Conservation (phyloP, 2,888 invertebrate genomes). For the Chaetogeoica ovagalla region DNA sequence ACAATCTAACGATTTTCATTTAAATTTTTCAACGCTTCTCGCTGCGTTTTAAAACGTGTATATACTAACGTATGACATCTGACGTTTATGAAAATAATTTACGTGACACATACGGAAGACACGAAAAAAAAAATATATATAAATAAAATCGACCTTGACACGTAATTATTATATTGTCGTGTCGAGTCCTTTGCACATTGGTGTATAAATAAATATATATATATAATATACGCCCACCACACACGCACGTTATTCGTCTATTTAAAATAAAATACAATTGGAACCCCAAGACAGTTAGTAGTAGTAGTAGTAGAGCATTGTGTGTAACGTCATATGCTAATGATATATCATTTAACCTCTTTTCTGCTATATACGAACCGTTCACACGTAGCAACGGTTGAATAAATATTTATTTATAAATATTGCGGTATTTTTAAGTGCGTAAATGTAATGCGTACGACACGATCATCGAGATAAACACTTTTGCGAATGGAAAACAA, state of each 20-base stretch:
- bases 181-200: slow-evolving; percentile 7
- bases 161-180: slow-evolving; percentile 18
- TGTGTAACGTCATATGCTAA: neutral
- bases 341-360: too few species aligned
- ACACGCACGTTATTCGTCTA: neutral
- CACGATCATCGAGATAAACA: too few species aligned
- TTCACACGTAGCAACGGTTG: too few species aligned
- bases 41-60: neutral
- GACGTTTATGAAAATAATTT: neutral
- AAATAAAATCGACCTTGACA: slow-evolving; percentile 46
- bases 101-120: slow-evolving; percentile 31
- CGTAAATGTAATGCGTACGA: too few species aligned
- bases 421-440: too few species aligned
- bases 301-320: neutral
- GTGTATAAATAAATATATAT: too few species aligned
- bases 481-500: too few species aligned
- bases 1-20: neutral
- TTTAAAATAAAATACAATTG: neutral
- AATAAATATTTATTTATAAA: too few species aligned
- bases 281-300: neutral
- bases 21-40: too few species aligned
- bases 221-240: slow-evolving; percentile 8
- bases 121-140: neutral
- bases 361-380: too few species aligned
- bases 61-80: neutral